Conservation (phyloP, 2,797 vertebrate species). For the Merluccius polli region DNA sequence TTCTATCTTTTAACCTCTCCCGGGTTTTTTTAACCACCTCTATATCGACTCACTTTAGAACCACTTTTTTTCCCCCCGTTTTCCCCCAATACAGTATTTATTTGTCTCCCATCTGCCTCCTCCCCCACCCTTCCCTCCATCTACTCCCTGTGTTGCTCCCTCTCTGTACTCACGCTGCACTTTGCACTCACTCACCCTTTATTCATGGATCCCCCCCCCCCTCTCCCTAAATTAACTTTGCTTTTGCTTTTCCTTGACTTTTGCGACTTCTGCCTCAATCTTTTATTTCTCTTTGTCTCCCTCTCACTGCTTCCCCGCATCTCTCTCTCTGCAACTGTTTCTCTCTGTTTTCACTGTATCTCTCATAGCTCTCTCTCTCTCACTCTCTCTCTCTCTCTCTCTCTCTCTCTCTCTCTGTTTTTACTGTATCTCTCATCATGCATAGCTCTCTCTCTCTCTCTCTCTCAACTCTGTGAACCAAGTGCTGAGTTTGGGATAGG, state of each 20-base stretch:
- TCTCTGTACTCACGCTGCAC: neutral
- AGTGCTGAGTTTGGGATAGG: constrained; percentile 38
- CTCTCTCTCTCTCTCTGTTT: neutral
- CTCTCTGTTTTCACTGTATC: constrained; percentile 20
- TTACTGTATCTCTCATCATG: constrained; percentile 20
- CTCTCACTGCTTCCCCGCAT: too few relatives aligned
- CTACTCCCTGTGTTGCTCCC: neutral
- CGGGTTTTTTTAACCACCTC: neutral
- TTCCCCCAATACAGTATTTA: neutral
- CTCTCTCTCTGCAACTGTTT: constrained; percentile 35
- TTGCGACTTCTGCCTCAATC: neutral
- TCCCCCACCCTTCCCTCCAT: neutral
- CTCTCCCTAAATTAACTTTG: neutral
- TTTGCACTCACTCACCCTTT: neutral
- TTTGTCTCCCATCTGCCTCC: neutral
- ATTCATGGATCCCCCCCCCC: neutral
- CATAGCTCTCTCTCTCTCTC: constrained; percentile 37
- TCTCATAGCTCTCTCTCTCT: neutral
- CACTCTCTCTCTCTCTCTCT: constrained; percentile 1
- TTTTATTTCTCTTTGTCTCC: neutral
- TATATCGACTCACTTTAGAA: neutral
- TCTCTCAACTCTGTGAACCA: constrained; percentile 3
- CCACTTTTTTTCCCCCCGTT: too few relatives aligned
- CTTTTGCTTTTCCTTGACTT: neutral
- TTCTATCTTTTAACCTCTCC: neutral